Percentiles rank a stretch among this genome's conserved stretches.
These are phyloP conservation scores for Crypturellus undulatus DNA, from an alignment of 2,113 vertebrate species.

Conservation along the genomic window DNA sequence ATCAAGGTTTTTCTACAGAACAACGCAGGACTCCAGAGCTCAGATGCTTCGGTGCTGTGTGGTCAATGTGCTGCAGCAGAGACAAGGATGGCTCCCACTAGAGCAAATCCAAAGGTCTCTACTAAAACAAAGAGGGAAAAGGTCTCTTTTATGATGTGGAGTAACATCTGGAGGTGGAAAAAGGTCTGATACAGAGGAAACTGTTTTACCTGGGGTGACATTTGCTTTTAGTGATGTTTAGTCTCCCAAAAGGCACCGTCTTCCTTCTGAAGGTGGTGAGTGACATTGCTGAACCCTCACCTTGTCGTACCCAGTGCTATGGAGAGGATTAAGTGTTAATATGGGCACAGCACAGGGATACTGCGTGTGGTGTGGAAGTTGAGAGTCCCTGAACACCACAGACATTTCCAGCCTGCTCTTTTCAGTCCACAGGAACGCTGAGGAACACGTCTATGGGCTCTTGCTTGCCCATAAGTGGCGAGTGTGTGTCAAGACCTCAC, in stretches of 20 bases:
- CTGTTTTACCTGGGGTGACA: background rate
- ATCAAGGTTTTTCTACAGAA: background rate
- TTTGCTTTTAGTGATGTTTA: background rate
- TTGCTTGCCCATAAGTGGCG: background rate
- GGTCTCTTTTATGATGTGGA: background rate
- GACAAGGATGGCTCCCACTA: background rate
- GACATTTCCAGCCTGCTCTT: background rate
- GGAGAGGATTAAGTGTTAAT: background rate
- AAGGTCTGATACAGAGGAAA: background rate
- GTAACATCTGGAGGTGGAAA: background rate
- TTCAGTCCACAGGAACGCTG: background rate
- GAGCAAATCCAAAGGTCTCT: background rate
- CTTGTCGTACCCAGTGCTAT: rapidly evolving
- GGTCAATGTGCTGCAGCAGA: background rate
- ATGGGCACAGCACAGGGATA: background rate
- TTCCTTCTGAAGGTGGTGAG: background rate
- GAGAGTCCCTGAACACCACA: background rate
- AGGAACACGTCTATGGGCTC: background rate
- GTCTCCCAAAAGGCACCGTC: background rate
- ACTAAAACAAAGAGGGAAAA: background rate
- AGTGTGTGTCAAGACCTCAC: background rate
- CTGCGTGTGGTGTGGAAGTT: rapidly evolving
- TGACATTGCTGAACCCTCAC: background rate
- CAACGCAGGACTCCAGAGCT: background rate
- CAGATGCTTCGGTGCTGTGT: background rate